A percentile compares a stretch with the other conserved stretches of the same genome.
Evolutionary conservation across 2,797 vertebrate species (phyloP).

Genomic region (Rhinella marina): DNA sequence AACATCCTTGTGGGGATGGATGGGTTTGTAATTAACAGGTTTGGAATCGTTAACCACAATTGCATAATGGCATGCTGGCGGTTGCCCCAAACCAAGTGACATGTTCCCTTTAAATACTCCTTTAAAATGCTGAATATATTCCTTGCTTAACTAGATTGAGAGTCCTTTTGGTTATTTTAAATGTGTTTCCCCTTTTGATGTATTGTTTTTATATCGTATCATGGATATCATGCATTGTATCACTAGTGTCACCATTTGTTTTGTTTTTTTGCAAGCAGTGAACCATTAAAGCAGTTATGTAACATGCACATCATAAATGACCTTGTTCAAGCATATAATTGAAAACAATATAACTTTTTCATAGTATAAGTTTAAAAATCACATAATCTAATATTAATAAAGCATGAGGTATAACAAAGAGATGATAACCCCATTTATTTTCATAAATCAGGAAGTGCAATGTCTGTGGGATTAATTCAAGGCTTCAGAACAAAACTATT

Average conservation of each 20-base stretch:
- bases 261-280: neutral
- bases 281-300: neutral
- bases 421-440: slow-evolving; percentile 30
- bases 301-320: slow-evolving; percentile 8
- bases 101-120: neutral
- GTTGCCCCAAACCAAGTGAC: too few species aligned
- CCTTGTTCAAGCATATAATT: neutral
- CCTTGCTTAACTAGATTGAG: too few species aligned
- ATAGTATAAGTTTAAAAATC: slow-evolving; percentile 28
- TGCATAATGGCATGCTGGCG: too few species aligned
- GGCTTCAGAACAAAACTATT: slow-evolving; percentile 3
- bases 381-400: slow-evolving; percentile 20
- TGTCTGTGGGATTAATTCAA: slow-evolving; percentile 33
- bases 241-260: neutral
- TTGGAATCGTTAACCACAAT: too few species aligned
- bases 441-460: slow-evolving; percentile 9
- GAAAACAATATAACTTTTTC: slow-evolving; percentile 21
- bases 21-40: too few species aligned
- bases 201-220: neutral
- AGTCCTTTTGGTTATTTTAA: neutral
- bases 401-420: slow-evolving; percentile 39
- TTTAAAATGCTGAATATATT: neutral
- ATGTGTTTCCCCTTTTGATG: neutral
- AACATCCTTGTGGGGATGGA: too few species aligned
- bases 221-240: neutral